Conservation (phyloP, 1,140 invertebrate genomes). For the Chrysoperla carnea region DNA sequence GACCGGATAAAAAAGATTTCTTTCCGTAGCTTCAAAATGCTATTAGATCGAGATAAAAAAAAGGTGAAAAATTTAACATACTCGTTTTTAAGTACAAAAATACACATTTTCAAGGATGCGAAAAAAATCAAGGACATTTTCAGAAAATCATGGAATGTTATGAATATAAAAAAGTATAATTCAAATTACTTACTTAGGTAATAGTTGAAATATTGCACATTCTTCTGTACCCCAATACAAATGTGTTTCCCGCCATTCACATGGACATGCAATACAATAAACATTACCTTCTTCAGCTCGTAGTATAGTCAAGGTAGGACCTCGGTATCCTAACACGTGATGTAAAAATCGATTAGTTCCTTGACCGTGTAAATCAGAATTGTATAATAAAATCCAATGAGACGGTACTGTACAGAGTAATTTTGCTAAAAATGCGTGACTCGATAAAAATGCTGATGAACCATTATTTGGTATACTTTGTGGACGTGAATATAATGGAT, state of each 20-base stretch:
- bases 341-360: slow-evolving; percentile 76
- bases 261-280: slow-evolving; percentile 59
- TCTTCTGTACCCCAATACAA: slow-evolving; percentile 68
- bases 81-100: not conserved
- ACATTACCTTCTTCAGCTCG: slow-evolving; percentile 43
- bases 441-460: slow-evolving; percentile 18
- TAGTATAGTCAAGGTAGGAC: slow-evolving; percentile 64
- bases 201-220: slow-evolving; percentile 56
- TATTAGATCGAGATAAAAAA: too few relatives aligned
- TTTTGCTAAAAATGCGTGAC: slow-evolving; percentile 39
- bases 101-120: too few relatives aligned
- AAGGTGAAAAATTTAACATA: not conserved
- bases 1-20: too few relatives aligned
- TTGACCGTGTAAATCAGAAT: slow-evolving; percentile 64
- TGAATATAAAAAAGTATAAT: not conserved
- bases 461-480: slow-evolving; percentile 18
- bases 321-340: slow-evolving; percentile 70
- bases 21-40: too few relatives aligned
- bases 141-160: not conserved
- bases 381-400: slow-evolving; percentile 73
- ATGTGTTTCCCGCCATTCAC: slow-evolving; percentile 73
- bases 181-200: slow-evolving; percentile 43
- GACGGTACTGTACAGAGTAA: slow-evolving; percentile 44
- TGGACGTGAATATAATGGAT: slow-evolving; percentile 46
- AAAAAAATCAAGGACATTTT: too few relatives aligned